Evolutionary conservation across 1,140 invertebrate species (phyloP).

Genomic region (Macrostomum lignano): DNA sequence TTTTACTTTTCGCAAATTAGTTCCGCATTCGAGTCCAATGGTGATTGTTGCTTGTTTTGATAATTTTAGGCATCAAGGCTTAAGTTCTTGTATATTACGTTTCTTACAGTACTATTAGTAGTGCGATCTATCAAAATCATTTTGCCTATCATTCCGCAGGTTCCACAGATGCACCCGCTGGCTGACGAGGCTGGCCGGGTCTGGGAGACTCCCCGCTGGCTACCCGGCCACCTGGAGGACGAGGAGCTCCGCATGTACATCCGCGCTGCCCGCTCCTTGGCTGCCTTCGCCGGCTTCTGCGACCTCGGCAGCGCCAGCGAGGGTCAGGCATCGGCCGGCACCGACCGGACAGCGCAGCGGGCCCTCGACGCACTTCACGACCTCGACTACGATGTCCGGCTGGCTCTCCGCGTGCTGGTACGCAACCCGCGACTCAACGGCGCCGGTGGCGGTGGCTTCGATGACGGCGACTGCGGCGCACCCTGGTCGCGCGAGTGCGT

Average conservation of each 20-base stretch:
- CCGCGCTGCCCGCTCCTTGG: constrained; percentile 37
- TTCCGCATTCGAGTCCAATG: too few relatives aligned
- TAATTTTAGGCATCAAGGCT: too few relatives aligned
- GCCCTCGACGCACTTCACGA: constrained; percentile 50
- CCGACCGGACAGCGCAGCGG: too few relatives aligned
- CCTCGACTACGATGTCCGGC: constrained; percentile 57
- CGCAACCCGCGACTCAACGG: constrained; percentile 1
- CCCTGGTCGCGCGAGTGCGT: too few relatives aligned
- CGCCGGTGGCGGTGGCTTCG: too few relatives aligned
- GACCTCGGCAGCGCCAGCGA: constrained; percentile 40
- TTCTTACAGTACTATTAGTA: background rate
- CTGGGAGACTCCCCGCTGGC: too few relatives aligned
- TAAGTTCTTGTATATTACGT: background rate
- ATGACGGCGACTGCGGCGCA: too few relatives aligned
- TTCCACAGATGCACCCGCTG: too few relatives aligned
- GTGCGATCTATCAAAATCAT: background rate
- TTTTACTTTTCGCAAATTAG: too few relatives aligned
- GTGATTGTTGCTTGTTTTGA: too few relatives aligned
- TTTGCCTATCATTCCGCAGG: background rate
- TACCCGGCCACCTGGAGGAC: constrained; percentile 4
- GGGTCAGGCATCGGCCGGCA: constrained; percentile 38
- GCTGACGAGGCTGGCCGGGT: too few relatives aligned
- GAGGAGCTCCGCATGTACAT: constrained; percentile 7
- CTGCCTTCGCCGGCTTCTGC: too few relatives aligned
- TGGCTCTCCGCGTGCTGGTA: constrained; percentile 27